phyloP scores from a whole-genome alignment of 2,888 invertebrate genomes.

The Callyntrura guangdongensis region DNA sequence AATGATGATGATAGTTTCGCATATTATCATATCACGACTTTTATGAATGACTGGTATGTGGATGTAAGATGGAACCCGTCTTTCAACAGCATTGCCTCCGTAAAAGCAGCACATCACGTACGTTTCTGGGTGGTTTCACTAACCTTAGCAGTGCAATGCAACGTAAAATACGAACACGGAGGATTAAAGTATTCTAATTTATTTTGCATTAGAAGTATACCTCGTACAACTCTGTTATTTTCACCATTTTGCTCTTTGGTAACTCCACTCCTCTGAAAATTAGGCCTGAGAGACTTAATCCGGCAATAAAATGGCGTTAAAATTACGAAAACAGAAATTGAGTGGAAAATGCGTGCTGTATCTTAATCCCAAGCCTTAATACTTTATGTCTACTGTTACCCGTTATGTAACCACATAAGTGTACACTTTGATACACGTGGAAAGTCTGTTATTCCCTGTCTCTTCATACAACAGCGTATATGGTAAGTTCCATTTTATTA shows the following conservation, averaged over 20 bases:
- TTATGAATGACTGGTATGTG: constrained; percentile 2
- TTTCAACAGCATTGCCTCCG: constrained; percentile 10
- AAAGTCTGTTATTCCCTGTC: not conserved
- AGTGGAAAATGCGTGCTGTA: not conserved
- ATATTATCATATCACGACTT: constrained; percentile 42
- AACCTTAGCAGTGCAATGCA: too few species aligned
- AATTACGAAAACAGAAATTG: constrained; percentile 28
- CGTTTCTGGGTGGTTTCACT: not conserved
- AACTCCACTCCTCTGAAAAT: constrained; percentile 28
- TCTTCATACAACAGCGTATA: not conserved
- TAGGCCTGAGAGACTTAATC: not conserved
- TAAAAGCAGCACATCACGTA: not conserved
- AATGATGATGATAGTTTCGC: constrained; percentile 23
- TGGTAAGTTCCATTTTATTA: not conserved
- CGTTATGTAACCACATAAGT: not conserved
- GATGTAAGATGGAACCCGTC: not conserved
- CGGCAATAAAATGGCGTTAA: not conserved
- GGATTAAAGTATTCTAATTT: constrained; percentile 23
- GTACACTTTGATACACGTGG: not conserved
- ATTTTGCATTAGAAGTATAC: constrained; percentile 8
- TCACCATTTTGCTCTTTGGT: constrained; percentile 27
- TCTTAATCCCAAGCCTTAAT: not conserved
- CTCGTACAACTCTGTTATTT: not conserved
- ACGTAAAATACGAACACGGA: not conserved
- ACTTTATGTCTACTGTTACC: not conserved